Percentiles rank a stretch among this genome's conserved stretches.
Evolutionary conservation across 1,140 invertebrate genomes (phyloP).

Genomic region (Anagrus nilaparvatae): DNA sequence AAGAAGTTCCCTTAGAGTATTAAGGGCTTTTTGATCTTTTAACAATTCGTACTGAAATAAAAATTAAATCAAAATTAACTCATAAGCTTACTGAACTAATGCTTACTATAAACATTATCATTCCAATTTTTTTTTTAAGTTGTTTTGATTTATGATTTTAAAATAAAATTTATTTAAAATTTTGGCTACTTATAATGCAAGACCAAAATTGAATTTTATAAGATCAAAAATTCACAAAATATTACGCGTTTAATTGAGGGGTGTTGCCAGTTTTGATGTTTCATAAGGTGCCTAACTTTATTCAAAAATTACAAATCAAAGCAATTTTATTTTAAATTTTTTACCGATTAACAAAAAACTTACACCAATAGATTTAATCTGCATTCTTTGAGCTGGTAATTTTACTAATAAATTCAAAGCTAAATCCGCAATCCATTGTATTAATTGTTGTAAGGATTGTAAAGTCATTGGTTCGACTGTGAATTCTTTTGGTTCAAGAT

Average conservation of each 20-base stretch:
- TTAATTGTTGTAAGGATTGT: constrained; percentile 75
- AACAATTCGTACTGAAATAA: constrained; percentile 59
- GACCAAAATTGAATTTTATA: too few relatives aligned
- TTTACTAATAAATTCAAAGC: constrained; percentile 71
- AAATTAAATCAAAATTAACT: constrained; percentile 8
- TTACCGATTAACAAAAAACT: constrained; percentile 25
- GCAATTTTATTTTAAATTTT: too few relatives aligned
- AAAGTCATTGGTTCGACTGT: constrained; percentile 72
- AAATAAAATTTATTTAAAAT: too few relatives aligned
- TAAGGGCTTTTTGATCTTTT: constrained; percentile 67
- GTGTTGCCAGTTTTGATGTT: too few relatives aligned
- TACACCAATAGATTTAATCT: constrained; percentile 45
- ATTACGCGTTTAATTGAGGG: too few relatives aligned
- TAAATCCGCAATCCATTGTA: constrained; percentile 85
- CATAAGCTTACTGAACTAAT: too few relatives aligned
- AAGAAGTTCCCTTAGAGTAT: constrained; percentile 73
- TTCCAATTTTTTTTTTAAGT: not conserved
- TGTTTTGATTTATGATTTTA: too few relatives aligned
- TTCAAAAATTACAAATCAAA: too few relatives aligned
- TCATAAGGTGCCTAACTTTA: too few relatives aligned
- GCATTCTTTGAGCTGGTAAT: constrained; percentile 56
- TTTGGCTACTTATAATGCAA: too few relatives aligned
- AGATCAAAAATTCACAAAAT: constrained; percentile 6
- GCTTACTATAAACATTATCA: too few relatives aligned
- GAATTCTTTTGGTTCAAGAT: constrained; percentile 81